phyloP scores from a whole-genome alignment of 2,113 vertebrate species.

The Condylura cristata region DNA sequence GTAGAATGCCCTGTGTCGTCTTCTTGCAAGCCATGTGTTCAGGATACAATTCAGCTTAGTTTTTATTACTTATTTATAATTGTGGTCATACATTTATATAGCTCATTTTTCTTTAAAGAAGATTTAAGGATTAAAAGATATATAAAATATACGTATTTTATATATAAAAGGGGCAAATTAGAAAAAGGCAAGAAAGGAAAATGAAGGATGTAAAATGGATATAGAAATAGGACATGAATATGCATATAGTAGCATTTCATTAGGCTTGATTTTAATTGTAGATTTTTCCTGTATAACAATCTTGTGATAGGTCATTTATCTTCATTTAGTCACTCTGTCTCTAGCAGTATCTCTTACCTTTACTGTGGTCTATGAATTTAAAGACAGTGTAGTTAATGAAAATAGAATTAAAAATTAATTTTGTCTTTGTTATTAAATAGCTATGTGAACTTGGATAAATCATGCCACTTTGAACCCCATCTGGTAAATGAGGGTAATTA shows the following conservation, averaged over 20 bases:
- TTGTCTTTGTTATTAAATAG: constrained; percentile 22
- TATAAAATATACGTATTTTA: constrained; percentile 44
- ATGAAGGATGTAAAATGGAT: not conserved
- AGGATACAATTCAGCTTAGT: not conserved
- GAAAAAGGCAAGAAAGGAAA: not conserved
- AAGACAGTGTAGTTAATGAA: not conserved
- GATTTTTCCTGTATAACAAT: not conserved
- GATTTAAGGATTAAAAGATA: not conserved
- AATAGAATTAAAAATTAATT: constrained; percentile 33
- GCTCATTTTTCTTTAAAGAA: constrained; percentile 15
- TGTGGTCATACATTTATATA: not conserved
- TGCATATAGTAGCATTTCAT: not conserved
- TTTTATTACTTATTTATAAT: not conserved
- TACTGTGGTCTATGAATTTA: not conserved
- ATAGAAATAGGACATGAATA: constrained; percentile 3
- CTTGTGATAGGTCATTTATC: not conserved
- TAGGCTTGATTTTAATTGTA: not conserved
- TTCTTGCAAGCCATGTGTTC: not conserved
- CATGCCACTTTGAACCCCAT: not conserved
- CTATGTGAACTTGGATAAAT: not conserved
- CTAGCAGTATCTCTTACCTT: not conserved
- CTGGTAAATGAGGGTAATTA: constrained; percentile 6
- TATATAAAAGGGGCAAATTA: not conserved
- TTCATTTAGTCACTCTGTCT: not conserved
- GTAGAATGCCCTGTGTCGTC: not conserved